Base-by-base conservation (phyloP, 2,797 vertebrate genomes). In the Sebastes ruberrimus region DNA sequence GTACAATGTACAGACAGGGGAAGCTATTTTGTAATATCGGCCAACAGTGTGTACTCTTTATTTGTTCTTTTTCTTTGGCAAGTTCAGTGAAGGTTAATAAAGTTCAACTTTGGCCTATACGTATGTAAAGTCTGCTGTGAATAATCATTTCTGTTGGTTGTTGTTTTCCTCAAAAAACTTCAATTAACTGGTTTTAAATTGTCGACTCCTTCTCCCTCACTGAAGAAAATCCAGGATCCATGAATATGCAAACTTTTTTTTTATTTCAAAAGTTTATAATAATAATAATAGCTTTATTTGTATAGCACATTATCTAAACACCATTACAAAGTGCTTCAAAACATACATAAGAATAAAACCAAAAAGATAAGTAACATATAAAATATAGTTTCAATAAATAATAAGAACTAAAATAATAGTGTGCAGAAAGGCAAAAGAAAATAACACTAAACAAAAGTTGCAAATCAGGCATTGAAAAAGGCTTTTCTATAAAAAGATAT, bases 1-100 rank as follows among this genome's bases (percentile, higher is more conserved):
- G 83, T 82, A 10, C 71, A 81, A 67, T 85, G 77, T 78, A 85
- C 83, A 86, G 68, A 80, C 38, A 80, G 32, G 64, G n/a, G 69
- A 67, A 66, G n/a, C 55, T 75, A 10, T 87, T 81, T 84, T 83
- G 81, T 74, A 83, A 80, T 32, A 32, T 72, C 23, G 42, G 30
- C 82, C 61, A 84, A 74, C 35, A 82, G 62, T 20, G 22, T 56
- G 73, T 57, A 4, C 20, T 76, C 76, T 76, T 35, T 85, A 57
- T 81, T 81, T 83, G 76, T 60, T 61, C 72, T 76, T 42, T 71
- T 66, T 65, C 60, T 49, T 5, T 20, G 32, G 53, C 56, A 72
- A 80, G 71, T 23, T 82, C 71, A 88, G 69, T 23, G 22, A 49
- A 75, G 76, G 84, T 89, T 76, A 88, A 69, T 69, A 69, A 55